phyloP scores from a whole-genome alignment of 2,888 invertebrate genomes.

The Agonopterix alstromeriana region DNA sequence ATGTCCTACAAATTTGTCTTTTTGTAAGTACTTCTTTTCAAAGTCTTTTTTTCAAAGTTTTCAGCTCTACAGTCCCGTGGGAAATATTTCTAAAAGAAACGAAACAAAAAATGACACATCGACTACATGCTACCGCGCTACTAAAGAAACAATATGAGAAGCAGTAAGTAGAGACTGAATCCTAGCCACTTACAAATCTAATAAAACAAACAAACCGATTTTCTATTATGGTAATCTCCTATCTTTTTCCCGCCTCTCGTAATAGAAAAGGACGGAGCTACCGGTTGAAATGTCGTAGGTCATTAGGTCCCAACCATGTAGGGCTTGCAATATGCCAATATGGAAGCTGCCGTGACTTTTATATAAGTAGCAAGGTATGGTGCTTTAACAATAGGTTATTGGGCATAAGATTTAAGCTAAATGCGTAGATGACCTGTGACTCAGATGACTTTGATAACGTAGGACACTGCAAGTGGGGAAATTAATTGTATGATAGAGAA shows the following conservation, averaged over 20 bases:
- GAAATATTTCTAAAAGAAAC: constrained; percentile 3
- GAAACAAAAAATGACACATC: constrained; percentile 20
- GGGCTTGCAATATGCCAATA: constrained; percentile 74
- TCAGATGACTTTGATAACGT: constrained; percentile 58
- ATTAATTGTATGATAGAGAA: constrained; percentile 38
- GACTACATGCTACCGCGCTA: constrained; percentile 23
- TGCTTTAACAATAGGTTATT: constrained; percentile 59
- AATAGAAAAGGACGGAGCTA: constrained; percentile 43
- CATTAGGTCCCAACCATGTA: constrained; percentile 72
- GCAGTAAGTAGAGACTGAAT: constrained; percentile 48
- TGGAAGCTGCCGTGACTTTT: constrained; percentile 69
- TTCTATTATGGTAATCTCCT: constrained; percentile 63
- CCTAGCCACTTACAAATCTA: constrained; percentile 64
- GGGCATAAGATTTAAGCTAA: constrained; percentile 43
- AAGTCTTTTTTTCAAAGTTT: not conserved
- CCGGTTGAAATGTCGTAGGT: constrained; percentile 75
- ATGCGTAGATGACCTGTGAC: constrained; percentile 54
- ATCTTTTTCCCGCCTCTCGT: constrained; percentile 35
- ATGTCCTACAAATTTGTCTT: no score
- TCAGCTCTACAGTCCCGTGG: constrained; percentile 1
- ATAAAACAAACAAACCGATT: constrained; percentile 65
- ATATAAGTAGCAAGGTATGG: constrained; percentile 36
- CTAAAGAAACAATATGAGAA: constrained; percentile 61
- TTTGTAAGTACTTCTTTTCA: no score
- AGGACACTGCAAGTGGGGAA: constrained; percentile 26